Conservation (phyloP, 2,113 vertebrate species). For the Lonchura striata region DNA sequence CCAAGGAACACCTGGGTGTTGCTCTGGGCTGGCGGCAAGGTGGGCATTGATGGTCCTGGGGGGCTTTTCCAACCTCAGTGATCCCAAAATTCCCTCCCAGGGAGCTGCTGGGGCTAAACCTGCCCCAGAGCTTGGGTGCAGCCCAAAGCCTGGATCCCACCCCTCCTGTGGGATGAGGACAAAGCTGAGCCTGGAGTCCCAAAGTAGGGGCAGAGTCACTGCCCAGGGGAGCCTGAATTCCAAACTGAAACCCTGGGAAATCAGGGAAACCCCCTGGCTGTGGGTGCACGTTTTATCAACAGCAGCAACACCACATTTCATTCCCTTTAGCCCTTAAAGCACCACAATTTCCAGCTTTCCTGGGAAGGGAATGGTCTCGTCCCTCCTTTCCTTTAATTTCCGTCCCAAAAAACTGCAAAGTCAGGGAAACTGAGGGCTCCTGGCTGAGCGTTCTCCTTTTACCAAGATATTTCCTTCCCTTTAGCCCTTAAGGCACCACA, state of each 20-base stretch:
- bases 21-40: background rate
- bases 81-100: background rate
- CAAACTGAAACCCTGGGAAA: background rate
- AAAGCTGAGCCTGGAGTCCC: background rate
- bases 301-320: too few species aligned
- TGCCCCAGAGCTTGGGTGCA: background rate
- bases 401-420: background rate
- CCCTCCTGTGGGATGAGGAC: background rate
- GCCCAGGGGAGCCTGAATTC: background rate
- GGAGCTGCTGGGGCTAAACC: background rate
- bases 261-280: background rate
- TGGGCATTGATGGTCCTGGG: background rate
- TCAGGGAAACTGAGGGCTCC: background rate
- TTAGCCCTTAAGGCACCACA: too few species aligned
- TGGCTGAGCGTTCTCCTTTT: too few species aligned
- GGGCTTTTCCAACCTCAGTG: background rate
- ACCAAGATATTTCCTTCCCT: too few species aligned
- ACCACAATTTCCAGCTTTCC: too few species aligned
- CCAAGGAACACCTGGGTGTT: background rate
- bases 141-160: background rate
- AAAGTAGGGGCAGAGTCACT: background rate
- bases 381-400: too few species aligned
- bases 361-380: background rate
- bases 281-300: background rate
- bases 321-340: too few species aligned